Conservation (phyloP, 2,113 vertebrate genomes). For the Solenodon paradoxus region DNA sequence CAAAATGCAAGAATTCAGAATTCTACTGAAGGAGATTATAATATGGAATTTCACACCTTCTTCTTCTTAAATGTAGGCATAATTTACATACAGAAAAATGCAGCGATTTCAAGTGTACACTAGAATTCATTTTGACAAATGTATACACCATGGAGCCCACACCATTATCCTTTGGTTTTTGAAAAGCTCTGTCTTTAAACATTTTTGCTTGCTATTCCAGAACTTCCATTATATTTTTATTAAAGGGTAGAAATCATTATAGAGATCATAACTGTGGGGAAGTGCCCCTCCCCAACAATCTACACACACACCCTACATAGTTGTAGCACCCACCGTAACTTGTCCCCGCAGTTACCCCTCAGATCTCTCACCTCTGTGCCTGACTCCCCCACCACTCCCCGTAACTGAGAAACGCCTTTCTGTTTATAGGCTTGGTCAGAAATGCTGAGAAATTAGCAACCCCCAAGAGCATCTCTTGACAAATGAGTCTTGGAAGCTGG, state of each 20-base stretch:
- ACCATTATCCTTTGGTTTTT: neutral
- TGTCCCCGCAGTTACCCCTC: neutral
- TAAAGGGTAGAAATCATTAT: slow-evolving; percentile 4
- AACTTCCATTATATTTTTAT: neutral
- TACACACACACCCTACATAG: neutral
- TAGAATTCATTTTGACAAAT: neutral
- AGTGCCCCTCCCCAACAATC: neutral
- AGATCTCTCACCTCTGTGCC: neutral
- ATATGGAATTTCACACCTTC: neutral
- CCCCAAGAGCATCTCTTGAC: neutral
- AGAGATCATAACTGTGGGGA: neutral
- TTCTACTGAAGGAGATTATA: neutral
- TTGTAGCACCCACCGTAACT: neutral
- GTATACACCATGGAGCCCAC: neutral
- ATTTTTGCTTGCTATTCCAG: neutral
- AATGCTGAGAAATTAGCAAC: neutral
- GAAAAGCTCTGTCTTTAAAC: neutral
- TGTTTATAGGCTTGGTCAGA: neutral
- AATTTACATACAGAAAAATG: slow-evolving; percentile 9
- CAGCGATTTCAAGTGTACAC: neutral
- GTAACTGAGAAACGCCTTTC: neutral
- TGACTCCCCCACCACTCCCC: neutral
- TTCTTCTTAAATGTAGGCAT: slow-evolving; percentile 27
- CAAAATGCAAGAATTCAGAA: neutral
- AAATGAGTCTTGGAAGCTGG: neutral